Evolutionary conservation across 1,140 invertebrate species (phyloP), one percentile per base, ranked within the genome.

Genomic region (Heliconius hewitsoni): DNA sequence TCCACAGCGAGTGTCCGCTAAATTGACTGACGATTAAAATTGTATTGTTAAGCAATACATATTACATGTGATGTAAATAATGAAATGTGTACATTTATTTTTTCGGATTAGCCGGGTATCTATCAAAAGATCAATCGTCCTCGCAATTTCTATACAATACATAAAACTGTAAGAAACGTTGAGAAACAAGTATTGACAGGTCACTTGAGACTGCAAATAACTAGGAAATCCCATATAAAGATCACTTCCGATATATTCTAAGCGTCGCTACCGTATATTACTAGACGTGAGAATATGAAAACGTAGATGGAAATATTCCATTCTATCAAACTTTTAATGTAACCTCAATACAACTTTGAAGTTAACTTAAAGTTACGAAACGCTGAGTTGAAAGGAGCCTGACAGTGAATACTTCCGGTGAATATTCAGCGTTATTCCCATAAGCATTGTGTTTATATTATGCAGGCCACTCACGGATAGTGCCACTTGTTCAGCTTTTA

Each of bases 21-120:
- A 81, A 84, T 82, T 73, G 74, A 81, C 57, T 73, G 60, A 57
- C 74, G 74, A 70, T 82, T 66, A 30, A 75, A 81, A 16, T 74
- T 57, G 71, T 66, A 30, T 30, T 30, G 3, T 30, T 37, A 37
- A 37, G 0, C 34, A 4, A 34, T 37, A 37, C 34, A 37, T 37
- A 37, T 37, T 66, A 30, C 27, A 66, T 66, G 60, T 66, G 23
- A 30, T 13, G 13, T 66, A 5, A 30, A 66, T 30, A 66, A 66
- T 16, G 9, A 66, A 30, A 66, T 16, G 30, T 57, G 5, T n/a
- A 3, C 19, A n/a, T 23, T 9, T 0, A 23, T 23, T 23, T 0
- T 23, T 23, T 23, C 23, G 8, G 34, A 37, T 37, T 6, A 37
- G 34, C 34, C 34, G 34, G 34, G 34, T 37, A 37, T 66, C 19